Percentiles rank a stretch among this genome's conserved stretches.
Conservation (phyloP, 1,140 invertebrate species). For the Vanessa atalanta region DNA sequence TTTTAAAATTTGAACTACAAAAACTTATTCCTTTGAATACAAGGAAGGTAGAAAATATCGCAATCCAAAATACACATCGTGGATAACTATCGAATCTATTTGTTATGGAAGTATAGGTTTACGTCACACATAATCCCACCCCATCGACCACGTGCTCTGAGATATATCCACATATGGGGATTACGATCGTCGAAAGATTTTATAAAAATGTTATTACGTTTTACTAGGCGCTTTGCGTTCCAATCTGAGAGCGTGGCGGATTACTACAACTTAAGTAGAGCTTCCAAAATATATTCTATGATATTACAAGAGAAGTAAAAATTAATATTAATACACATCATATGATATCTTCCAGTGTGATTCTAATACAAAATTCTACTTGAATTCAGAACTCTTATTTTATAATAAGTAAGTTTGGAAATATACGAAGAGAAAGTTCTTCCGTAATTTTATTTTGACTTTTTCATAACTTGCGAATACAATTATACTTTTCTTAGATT, state of each 20-base stretch:
- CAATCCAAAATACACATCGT: neutral
- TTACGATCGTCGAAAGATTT: conserved; percentile 42
- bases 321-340: neutral
- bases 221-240: conserved; percentile 36
- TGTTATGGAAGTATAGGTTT: conserved; percentile 3
- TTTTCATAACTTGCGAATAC: neutral
- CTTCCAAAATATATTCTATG: conserved; percentile 17
- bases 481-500: neutral
- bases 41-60: neutral
- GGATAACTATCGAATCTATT: conserved; percentile 1
- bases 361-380: too few relatives aligned
- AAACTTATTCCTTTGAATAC: neutral
- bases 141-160: conserved; percentile 20
- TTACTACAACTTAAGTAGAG: conserved; percentile 19
- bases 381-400: too few relatives aligned
- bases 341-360: too few relatives aligned
- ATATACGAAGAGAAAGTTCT: too few relatives aligned
- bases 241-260: conserved; percentile 31
- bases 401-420: too few relatives aligned
- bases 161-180: conserved; percentile 33
- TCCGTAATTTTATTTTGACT: too few relatives aligned
- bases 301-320: conserved; percentile 11
- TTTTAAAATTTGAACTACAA: neutral
- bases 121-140: conserved; percentile 16
- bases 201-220: conserved; percentile 44